Evolutionary conservation across 1,140 invertebrate species (phyloP).

Genomic region (Gryon sp.): DNA sequence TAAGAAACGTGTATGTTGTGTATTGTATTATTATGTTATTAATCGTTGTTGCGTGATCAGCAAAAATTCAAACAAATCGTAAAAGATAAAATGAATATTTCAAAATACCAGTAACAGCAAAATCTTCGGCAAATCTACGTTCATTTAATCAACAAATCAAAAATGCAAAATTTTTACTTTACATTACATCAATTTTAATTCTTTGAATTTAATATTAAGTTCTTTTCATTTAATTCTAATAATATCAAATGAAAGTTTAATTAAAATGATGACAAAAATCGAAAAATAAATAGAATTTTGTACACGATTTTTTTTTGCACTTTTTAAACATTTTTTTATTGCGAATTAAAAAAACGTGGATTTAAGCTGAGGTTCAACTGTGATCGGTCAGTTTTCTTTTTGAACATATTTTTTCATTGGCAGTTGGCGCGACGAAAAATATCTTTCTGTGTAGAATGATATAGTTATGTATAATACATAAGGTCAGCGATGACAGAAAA

Average conservation of each 20-base stretch:
- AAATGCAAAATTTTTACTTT: too few relatives aligned
- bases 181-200: too few relatives aligned
- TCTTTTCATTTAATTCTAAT: too few relatives aligned
- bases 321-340: constrained; percentile 2
- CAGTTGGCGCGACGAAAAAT: constrained; percentile 50
- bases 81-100: too few relatives aligned
- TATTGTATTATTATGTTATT: constrained; percentile 70
- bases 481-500: constrained; percentile 56
- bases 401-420: constrained; percentile 36
- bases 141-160: too few relatives aligned
- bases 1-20: constrained; percentile 66
- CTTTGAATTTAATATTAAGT: too few relatives aligned
- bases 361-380: not conserved
- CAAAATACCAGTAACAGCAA: too few relatives aligned
- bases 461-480: constrained; percentile 61
- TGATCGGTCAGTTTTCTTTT: constrained; percentile 5
- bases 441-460: constrained; percentile 58
- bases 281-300: too few relatives aligned
- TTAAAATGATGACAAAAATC: too few relatives aligned
- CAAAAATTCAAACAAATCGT: too few relatives aligned
- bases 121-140: too few relatives aligned
- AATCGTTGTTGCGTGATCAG: constrained; percentile 68
- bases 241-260: too few relatives aligned
- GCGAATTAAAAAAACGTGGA: not conserved
- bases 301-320: constrained; percentile 3